Conservation (phyloP, 2,113 vertebrate genomes). For the Sander vitreus region DNA sequence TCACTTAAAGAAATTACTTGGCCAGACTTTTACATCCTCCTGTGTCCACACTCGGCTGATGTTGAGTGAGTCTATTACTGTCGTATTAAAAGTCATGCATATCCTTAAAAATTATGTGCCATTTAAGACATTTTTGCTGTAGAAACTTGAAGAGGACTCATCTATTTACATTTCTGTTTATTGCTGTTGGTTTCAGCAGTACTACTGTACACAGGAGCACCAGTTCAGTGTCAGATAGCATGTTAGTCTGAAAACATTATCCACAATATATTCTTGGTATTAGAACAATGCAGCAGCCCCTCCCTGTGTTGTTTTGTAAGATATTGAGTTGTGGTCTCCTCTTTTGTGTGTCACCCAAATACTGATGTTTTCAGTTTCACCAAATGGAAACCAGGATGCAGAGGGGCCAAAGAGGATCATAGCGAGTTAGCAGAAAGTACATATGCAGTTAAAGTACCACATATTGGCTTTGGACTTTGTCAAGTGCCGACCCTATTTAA, state of each 20-base stretch:
- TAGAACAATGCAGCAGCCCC: not conserved
- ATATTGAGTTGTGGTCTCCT: slow-evolving; percentile 15
- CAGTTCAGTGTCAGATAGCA: slow-evolving; percentile 19
- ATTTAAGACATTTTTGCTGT: not conserved
- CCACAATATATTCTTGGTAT: not conserved
- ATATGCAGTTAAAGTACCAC: not conserved
- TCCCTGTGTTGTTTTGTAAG: not conserved
- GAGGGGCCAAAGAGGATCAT: not conserved
- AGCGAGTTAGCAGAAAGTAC: not conserved
- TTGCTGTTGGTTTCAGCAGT: slow-evolving; percentile 20
- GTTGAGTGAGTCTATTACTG: slow-evolving; percentile 3
- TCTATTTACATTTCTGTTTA: not conserved
- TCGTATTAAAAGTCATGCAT: slow-evolving; percentile 15
- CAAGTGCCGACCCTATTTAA: not conserved
- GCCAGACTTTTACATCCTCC: slow-evolving; percentile 26
- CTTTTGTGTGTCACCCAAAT: not conserved
- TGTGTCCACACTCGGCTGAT: slow-evolving; percentile 13
- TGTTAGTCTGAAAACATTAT: slow-evolving; percentile 33
- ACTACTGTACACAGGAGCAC: not conserved
- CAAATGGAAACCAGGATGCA: slow-evolving; percentile 13
- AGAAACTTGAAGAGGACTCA: not conserved
- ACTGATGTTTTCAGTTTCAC: not conserved
- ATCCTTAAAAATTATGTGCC: slow-evolving; percentile 8
- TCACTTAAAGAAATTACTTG: slow-evolving; percentile 32
- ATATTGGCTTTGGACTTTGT: not conserved